Percentiles rank a stretch among this genome's conserved stretches.
These are phyloP conservation scores for Coryphaenoides rupestris DNA, from an alignment of 2,113 vertebrate genomes.

Conservation along the genomic window DNA sequence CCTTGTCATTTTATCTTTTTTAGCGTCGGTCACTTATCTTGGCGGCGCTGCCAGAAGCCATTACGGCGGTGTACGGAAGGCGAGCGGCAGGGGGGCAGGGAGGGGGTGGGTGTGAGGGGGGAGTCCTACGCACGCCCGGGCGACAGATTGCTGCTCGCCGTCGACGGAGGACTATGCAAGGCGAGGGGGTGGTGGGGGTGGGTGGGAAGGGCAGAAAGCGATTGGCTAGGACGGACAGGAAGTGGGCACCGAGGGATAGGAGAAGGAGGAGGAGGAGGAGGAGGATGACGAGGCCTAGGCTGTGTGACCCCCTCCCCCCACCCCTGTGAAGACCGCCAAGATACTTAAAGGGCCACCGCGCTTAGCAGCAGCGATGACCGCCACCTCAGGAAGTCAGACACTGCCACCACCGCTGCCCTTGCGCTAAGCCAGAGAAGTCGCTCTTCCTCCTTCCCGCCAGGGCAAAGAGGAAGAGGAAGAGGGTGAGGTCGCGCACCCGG, in stretches of 20 bases:
- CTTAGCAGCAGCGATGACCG: constrained; percentile 60
- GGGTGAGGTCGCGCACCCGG: constrained; percentile 35
- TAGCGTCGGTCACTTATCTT: constrained; percentile 67
- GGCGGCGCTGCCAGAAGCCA: constrained; percentile 94
- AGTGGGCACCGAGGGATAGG: constrained; percentile 80
- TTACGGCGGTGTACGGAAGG: constrained; percentile 96
- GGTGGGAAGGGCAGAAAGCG: constrained; percentile 81
- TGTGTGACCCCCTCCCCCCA: constrained; percentile 69
- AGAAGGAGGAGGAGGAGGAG: constrained; percentile 32
- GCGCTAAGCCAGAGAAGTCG: constrained; percentile 49
- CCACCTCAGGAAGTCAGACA: constrained; percentile 29
- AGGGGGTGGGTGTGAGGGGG: too few species aligned
- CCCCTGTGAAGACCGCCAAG: constrained; percentile 61
- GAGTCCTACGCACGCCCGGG: constrained; percentile 87
- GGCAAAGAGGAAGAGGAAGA: constrained; percentile 66
- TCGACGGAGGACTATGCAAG: constrained; percentile 86
- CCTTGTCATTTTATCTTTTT: constrained; percentile 50
- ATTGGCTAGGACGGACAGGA: constrained; percentile 92
- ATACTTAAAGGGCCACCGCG: constrained; percentile 72
- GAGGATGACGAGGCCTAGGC: constrained; percentile 73
- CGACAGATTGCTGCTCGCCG: constrained; percentile 98
- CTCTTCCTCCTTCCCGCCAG: constrained; percentile 43
- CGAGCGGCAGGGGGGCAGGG: constrained; percentile 83
- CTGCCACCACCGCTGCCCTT: constrained; percentile 55
- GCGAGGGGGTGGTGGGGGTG: constrained; percentile 84